Evolutionary conservation across 2,113 vertebrate species (phyloP), one percentile per base, ranked within the genome.

Genomic region (Mandrillus leucophaeus): DNA sequence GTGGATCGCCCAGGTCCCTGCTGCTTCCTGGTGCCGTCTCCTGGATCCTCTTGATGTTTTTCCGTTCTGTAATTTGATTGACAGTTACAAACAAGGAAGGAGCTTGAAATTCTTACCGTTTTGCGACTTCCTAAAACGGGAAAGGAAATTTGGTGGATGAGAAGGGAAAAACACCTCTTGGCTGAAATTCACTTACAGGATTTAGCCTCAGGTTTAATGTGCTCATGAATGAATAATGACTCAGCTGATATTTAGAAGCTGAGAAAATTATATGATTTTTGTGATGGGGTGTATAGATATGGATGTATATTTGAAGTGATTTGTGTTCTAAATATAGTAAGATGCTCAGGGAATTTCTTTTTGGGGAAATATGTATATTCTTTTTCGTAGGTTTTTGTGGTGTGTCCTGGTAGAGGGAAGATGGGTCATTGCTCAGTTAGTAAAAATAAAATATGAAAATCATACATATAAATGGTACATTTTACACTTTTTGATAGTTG

Each of bases 181-280:
- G 43, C 66, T 96, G 40, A 92, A 86, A 89, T 94, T 94, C 70
- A 55, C 38, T 86, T 96, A 88, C 3, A 50, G 81, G 22, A 75
- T 52, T 57, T 97, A 86, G 43, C 73, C 96, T 93, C 75, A 89
- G 61, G 79, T 88, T 95, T 88, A 66, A 81, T 96, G 79, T 50
- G 68, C 30, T 90, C n/a, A 52, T 25, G 45, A 89, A 68, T 83
- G 40, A 13, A 82, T 97, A 66, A 89, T 91, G 85, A 96, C 30
- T 93, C 83, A 90, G 3, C 79, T 88, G 59, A 48, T 96, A 43
- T 14, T 87, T 91, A 32, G 70, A 79, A 93, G 35, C n/a, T 3
- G 57, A n/a, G 30, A 90, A 89, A 93, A 78, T 72, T 88, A 25
- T 48, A 8, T 43, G 43, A 48, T 80, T 48, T 93, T 96, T 93